Conservation (phyloP, 2,888 invertebrate genomes). For the Amphipyra tragopoginis region DNA sequence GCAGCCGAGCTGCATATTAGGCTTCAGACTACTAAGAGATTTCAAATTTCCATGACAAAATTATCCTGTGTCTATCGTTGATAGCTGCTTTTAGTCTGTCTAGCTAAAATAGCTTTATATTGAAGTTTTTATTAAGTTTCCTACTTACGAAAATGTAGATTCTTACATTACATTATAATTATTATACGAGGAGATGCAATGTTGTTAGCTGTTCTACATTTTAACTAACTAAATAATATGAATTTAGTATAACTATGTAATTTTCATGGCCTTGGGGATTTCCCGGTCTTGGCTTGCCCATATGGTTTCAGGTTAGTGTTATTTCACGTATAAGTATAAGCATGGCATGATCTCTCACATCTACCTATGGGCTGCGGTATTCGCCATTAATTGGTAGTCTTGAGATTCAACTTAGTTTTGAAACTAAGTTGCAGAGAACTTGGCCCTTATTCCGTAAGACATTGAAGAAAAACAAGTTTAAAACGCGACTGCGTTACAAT, state of each 20-base stretch:
- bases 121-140: conserved; percentile 30
- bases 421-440: no score
- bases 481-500: no score
- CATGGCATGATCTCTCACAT: no score
- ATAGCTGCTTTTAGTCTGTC: conserved; percentile 40
- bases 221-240: neutral
- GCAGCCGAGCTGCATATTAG: conserved; percentile 40
- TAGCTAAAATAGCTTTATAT: conserved; percentile 22
- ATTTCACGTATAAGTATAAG: no score
- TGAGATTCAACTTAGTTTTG: no score
- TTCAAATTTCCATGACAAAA: conserved; percentile 54
- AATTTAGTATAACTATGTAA: neutral
- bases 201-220: neutral
- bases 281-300: no score
- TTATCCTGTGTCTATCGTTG: conserved; percentile 40
- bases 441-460: no score
- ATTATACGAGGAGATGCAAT: neutral
- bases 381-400: no score
- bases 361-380: no score
- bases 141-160: conserved; percentile 15
- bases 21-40: conserved; percentile 46
- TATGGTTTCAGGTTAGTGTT: no score
- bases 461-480: no score
- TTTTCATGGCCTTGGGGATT: neutral
- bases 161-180: neutral